Conservation (phyloP, 2,888 invertebrate genomes). For the Rambutsinella grinnellia region DNA sequence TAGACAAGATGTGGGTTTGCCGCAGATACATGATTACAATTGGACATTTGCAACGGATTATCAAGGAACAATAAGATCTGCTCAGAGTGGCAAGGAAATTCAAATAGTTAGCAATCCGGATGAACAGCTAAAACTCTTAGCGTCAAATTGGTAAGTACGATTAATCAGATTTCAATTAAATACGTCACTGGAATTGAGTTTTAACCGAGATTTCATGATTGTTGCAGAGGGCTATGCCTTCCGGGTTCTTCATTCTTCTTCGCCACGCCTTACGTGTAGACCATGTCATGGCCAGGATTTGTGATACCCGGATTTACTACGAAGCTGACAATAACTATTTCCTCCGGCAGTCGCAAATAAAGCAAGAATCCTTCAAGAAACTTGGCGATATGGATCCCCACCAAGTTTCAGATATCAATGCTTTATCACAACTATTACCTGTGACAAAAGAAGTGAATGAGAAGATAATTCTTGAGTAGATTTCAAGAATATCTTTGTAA, state of each 20-base stretch:
- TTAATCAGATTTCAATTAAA: too few species aligned
- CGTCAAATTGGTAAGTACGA: constrained; percentile 94
- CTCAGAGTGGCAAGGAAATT: neutral
- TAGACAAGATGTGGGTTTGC: constrained; percentile 77
- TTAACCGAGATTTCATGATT: too few species aligned
- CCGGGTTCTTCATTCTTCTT: constrained; percentile 89
- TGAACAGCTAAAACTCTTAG: constrained; percentile 85
- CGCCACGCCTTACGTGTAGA: constrained; percentile 96
- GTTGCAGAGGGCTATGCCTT: constrained; percentile 94
- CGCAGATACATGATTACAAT: constrained; percentile 87
- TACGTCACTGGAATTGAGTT: too few species aligned
- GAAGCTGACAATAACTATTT: constrained; percentile 83
- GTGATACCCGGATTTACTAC: constrained; percentile 90
- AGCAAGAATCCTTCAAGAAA: constrained; percentile 73
- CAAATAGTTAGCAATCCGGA: constrained; percentile 73
- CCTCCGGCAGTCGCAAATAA: constrained; percentile 84
- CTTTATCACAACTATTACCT: constrained; percentile 55
- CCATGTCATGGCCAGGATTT: constrained; percentile 87
- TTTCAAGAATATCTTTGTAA: neutral
- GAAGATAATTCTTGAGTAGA: constrained; percentile 45
- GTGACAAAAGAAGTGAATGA: constrained; percentile 55
- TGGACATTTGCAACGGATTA: constrained; percentile 98
- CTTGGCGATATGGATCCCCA: constrained; percentile 56
- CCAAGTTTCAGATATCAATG: constrained; percentile 60
- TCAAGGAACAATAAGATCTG: constrained; percentile 75